These are phyloP conservation scores for Eumaeus atala DNA, from an alignment of 1,140 invertebrate species.

Conservation along the genomic window DNA sequence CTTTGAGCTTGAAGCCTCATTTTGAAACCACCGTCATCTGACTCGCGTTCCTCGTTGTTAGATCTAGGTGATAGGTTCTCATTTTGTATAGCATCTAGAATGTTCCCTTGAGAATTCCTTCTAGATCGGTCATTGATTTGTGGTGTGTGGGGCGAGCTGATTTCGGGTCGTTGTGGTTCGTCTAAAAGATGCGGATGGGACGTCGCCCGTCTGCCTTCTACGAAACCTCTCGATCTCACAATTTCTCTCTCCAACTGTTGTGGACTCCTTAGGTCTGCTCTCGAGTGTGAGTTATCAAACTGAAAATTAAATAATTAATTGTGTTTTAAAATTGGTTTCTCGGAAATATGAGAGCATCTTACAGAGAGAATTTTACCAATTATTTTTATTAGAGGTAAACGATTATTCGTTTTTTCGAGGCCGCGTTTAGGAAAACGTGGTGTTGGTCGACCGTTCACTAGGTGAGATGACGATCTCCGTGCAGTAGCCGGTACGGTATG, in stretches of 20 bases:
- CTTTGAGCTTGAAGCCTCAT: constrained; percentile 57
- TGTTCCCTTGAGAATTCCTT: constrained; percentile 75
- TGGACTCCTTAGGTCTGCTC: constrained; percentile 71
- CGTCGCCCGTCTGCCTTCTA: constrained; percentile 74
- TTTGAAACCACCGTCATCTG: constrained; percentile 76
- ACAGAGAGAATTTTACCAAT: too few species aligned
- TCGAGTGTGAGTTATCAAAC: constrained; percentile 61
- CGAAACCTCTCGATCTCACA: constrained; percentile 69
- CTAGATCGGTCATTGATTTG: constrained; percentile 60
- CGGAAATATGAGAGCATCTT: too few species aligned
- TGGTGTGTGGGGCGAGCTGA: constrained; percentile 44
- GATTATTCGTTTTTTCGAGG: too few species aligned
- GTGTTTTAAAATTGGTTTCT: too few species aligned
- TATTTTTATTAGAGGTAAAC: too few species aligned
- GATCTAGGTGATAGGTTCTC: constrained; percentile 39
- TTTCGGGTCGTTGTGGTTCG: constrained; percentile 64
- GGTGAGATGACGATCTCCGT: too few species aligned
- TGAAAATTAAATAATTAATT: constrained; percentile 36
- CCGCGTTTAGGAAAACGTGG: too few species aligned
- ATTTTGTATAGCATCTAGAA: constrained; percentile 65
- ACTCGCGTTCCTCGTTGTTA: constrained; percentile 68
- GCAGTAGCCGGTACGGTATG: too few species aligned
- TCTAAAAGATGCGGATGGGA: constrained; percentile 80
- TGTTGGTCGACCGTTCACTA: too few species aligned
- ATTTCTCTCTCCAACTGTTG: constrained; percentile 77